Evolutionary conservation across 2,113 vertebrate species (phyloP).

Genomic region (Carassius auratus): DNA sequence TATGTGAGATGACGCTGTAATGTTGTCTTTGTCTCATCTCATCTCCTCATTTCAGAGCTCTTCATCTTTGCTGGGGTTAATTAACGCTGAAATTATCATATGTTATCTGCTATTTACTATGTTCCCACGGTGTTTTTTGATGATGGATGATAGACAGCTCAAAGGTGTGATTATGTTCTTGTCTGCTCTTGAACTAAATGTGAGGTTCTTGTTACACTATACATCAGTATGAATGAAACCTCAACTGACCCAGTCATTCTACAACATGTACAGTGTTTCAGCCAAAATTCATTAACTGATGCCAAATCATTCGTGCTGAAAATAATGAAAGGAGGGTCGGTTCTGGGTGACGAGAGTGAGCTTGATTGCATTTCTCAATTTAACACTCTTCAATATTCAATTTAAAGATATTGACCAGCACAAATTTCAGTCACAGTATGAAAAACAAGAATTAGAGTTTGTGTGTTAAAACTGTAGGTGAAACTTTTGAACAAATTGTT

Average conservation of each 20-base stretch:
- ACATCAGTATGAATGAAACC: neutral
- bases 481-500: constrained; percentile 5
- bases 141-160: neutral
- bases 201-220: neutral
- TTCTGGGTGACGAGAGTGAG: neutral
- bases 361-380: constrained; percentile 3
- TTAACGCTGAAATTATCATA: neutral
- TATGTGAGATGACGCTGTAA: constrained; percentile 43
- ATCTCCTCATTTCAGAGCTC: constrained; percentile 49
- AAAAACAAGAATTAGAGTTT: neutral
- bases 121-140: neutral
- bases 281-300: neutral
- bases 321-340: neutral
- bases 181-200: neutral
- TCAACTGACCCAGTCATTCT: constrained; percentile 1
- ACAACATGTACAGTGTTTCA: constrained; percentile 2
- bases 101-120: constrained; percentile 18
- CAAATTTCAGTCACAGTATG: neutral
- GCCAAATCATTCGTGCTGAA: neutral
- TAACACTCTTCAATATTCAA: neutral
- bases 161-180: constrained; percentile 8
- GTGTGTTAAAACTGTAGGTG: neutral
- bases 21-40: constrained; percentile 47
- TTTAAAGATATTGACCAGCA: neutral
- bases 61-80: constrained; percentile 20